Conservation (phyloP, 2,113 vertebrate species). For the Thomomys bottae region DNA sequence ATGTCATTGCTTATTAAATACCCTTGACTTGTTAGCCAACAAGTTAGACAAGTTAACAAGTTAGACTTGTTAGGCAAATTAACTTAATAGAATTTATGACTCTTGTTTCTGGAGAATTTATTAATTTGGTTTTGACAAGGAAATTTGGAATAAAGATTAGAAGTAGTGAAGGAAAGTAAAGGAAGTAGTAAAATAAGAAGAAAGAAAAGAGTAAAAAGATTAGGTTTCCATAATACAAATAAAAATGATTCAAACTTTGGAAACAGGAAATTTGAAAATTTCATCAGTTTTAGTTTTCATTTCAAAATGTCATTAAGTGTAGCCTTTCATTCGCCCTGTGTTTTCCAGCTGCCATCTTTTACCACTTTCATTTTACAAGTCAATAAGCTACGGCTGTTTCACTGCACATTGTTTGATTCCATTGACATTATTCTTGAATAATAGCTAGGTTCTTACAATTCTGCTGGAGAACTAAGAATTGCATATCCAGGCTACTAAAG, state of each 20-base stretch:
- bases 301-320: conserved; percentile 33
- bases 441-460: conserved; percentile 67
- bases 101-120: background rate
- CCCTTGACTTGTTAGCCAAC: background rate
- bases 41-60: no score
- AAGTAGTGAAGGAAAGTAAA: background rate
- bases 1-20: background rate
- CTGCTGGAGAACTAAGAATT: conserved; percentile 58
- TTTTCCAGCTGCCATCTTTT: conserved; percentile 59
- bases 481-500: conserved; percentile 56
- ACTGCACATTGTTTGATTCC: conserved; percentile 30
- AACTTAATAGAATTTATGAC: background rate
- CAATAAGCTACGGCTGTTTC: conserved; percentile 62
- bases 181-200: no score
- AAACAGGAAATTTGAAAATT: background rate
- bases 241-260: background rate
- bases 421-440: conserved; percentile 53
- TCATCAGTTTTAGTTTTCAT: conserved; percentile 65
- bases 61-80: background rate
- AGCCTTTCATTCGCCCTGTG: conserved; percentile 2
- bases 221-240: background rate
- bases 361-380: conserved; percentile 69
- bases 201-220: background rate
- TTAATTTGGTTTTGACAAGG: background rate
- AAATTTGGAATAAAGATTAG: background rate